Base-by-base conservation (phyloP, 2,113 vertebrate genomes). In the Sakesphorus luctuosus region DNA sequence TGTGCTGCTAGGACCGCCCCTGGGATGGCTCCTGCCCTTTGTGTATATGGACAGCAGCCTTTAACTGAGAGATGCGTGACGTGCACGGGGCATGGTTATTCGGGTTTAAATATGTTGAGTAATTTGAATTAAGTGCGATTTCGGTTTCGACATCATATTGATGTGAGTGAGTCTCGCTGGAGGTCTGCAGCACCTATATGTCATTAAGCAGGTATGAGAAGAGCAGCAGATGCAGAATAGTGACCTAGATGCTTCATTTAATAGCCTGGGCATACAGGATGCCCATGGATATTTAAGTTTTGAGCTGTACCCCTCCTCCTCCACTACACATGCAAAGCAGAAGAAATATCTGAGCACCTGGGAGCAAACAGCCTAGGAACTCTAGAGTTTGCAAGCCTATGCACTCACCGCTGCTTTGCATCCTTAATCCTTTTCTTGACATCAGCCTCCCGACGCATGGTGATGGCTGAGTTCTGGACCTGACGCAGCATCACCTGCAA, bases 371-470 rank as follows among this genome's bases (percentile, higher is more conserved):
- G 36, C 43, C 10, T 25, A 44, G 26, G 73, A 61, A 71, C 59
- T 46, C 3, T 6, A 23, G 66, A 92, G 33, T 36, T 52, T 9
- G 17, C 33, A 83, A 52, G 31, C 19, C 40, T 36, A 2, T 31
- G 72, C 20, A 92, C 96, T 95, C 96, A 99, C 99, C 98, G 98
- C 86, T 99, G 99, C 95, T 99, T 99, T 56, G 99, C 98, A 44
- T 99, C 99, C 21, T 98, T 98, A 94, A 99, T 98, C 75, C 98
- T 99, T 92, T 98, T 99, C 97, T 99, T 99, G 92, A 99, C 98
- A 3, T 99, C 99, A 24, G 99, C 99, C 91, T 99, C 99, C 76
- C 98, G 97, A 49, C 98, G 98, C 62, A 99, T 93, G 69, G 98
- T 99, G 89, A 98, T 98, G 56, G 99, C 99, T 0, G 98, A 95